Base-by-base conservation (phyloP, 2,113 vertebrate genomes). In the Arizona elegans region DNA sequence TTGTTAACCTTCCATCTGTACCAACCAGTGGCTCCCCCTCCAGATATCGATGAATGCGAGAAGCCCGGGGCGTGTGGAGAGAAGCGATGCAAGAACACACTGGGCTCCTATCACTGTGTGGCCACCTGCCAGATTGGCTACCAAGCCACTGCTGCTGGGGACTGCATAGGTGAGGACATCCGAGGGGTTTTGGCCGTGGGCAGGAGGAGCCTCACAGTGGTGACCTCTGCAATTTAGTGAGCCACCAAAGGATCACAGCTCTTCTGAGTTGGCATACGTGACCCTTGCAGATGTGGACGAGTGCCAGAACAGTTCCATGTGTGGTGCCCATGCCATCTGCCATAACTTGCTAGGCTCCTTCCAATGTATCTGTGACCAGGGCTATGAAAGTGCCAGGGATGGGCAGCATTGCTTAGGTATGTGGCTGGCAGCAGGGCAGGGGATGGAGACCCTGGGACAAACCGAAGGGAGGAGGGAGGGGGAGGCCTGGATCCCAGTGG, bases 21-120 rank as follows among this genome's bases (percentile, higher is more conserved):
- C 7, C 17, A 26, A 9, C 53, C 6, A 4, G 3, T 29, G 54
- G 23, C 3, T 29, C 1, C 43, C 23, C 55, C 70, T n/a, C 0
- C 96, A 99, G 98, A 99, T n/a, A 95, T 98, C 1, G 98, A 99
- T 0, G 98, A 99, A 94, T 99, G 99, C 93, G 96, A 97, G 0
- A 97, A 97, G 65, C 97, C 97, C 0, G 94, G 96, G 0, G 96
- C 98, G 0, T 99, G 98, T 1, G 97, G 96, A 3, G 93, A 97
- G 1, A 97, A 96, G 93, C 98, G 97, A 3, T 99, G 99, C 59
- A 97, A 98, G 94, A 99, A 99, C 91, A 97, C 98, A 5, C 98
- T 98, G 0, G 99, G 99, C 6, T 99, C 98, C 11, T 99, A 97
- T 97, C 98, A 90, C 91, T 99, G 99, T 86, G 90, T 98, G 26